Percentiles rank a stretch among this genome's conserved stretches.
These are phyloP conservation scores for Indri indri DNA, from an alignment of 2,113 vertebrate species.

Conservation along the genomic window DNA sequence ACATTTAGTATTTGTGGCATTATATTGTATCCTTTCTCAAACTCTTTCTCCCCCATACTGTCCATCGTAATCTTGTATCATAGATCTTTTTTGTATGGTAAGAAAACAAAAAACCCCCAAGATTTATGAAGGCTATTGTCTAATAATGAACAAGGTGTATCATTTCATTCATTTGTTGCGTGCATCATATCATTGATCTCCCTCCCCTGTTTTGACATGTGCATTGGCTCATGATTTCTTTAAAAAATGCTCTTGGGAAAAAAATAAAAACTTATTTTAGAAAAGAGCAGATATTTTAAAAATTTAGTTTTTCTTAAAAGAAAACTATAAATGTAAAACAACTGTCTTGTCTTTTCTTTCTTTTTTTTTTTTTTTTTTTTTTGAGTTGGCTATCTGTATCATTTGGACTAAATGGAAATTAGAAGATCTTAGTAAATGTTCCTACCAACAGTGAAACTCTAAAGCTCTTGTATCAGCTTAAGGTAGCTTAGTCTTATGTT, in stretches of 20 bases:
- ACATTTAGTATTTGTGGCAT: not conserved
- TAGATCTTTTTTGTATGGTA: conserved; percentile 10
- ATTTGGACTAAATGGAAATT: conserved; percentile 22
- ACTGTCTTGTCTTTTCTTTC: not conserved
- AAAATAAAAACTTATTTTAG: not conserved
- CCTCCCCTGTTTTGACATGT: conserved; percentile 7
- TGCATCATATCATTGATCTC: not conserved
- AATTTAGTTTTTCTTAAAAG: not conserved
- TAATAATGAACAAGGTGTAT: conserved; percentile 19
- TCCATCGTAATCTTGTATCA: not conserved
- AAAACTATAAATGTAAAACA: not conserved
- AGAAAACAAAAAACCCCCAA: not conserved
- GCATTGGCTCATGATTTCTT: not conserved
- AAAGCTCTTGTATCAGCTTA: not conserved
- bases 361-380: not conserved
- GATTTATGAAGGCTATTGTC: conserved; percentile 27
- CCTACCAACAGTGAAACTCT: not conserved
- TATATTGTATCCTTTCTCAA: conserved; percentile 40
- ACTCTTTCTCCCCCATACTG: not conserved
- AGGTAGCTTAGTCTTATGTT: not conserved
- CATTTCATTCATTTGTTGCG: conserved; percentile 34
- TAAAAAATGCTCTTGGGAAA: not conserved
- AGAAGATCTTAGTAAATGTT: not conserved
- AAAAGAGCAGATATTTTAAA: not conserved
- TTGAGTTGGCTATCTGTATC: not conserved